Conservation (phyloP, 2,797 vertebrate species). For the Columba guinea region DNA sequence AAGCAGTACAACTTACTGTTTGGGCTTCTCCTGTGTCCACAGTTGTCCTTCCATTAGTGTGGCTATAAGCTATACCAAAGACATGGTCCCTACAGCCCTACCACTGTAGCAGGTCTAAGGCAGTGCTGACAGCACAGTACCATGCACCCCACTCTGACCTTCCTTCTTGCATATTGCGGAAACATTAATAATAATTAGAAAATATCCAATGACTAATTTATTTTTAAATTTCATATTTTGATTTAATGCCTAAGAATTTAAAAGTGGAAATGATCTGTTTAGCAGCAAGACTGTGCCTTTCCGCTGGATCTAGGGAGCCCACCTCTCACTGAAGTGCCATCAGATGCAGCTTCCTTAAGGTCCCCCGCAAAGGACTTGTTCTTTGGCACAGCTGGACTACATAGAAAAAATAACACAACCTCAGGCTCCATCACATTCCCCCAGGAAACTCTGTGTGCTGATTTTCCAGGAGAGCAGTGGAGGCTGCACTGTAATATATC, state of each 20-base stretch:
- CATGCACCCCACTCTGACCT: rapidly evolving
- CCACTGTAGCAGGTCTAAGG: not conserved
- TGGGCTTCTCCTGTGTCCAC: not conserved
- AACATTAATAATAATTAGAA: not conserved
- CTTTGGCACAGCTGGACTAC: not conserved
- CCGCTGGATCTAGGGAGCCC: rapidly evolving
- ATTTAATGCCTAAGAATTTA: not conserved
- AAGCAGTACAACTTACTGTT: not conserved
- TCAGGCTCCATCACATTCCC: rapidly evolving
- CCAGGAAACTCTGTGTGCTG: not conserved
- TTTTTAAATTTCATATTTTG: not conserved
- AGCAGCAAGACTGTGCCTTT: not conserved
- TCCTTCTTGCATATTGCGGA: not conserved
- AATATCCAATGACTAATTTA: not conserved
- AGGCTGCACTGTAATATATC: not conserved
- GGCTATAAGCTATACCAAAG: not conserved
- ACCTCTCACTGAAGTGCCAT: rapidly evolving
- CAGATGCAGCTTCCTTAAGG: not conserved
- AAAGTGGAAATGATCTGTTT: not conserved
- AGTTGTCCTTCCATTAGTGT: not conserved
- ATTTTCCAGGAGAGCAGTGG: not conserved
- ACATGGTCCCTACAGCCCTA: not conserved
- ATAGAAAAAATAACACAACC: not conserved
- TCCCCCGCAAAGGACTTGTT: rapidly evolving
- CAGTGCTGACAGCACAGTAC: not conserved